Conservation (phyloP, 1,140 invertebrate genomes). For the Solenopsis fugax region DNA sequence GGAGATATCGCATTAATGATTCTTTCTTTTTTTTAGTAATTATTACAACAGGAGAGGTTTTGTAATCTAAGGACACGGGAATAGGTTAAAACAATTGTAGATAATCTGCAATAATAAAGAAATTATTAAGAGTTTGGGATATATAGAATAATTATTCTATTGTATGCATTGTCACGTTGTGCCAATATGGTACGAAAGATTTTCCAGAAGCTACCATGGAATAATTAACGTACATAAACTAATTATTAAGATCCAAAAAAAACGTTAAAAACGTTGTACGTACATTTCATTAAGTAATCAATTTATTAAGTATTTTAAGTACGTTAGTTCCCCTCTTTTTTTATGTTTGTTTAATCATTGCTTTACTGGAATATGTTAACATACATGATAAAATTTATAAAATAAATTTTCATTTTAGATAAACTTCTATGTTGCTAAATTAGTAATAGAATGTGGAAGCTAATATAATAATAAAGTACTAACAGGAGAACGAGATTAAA, state of each 20-base stretch:
- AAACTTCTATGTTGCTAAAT: neutral
- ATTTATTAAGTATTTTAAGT: neutral
- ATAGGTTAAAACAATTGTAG: slow-evolving; percentile 70
- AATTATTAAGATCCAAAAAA: slow-evolving; percentile 7
- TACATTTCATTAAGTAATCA: slow-evolving; percentile 30
- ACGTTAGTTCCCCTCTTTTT: neutral
- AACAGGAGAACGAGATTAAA: neutral
- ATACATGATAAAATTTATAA: slow-evolving; percentile 16
- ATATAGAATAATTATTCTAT: slow-evolving; percentile 52
- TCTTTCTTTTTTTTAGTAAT: slow-evolving; percentile 23
- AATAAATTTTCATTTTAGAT: slow-evolving; percentile 31
- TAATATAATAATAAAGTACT: slow-evolving; percentile 25
- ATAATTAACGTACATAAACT: slow-evolving; percentile 32
- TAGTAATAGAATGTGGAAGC: neutral
- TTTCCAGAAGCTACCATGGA: slow-evolving; percentile 5
- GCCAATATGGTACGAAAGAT: neutral
- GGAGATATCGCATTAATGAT: neutral
- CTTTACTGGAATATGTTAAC: slow-evolving; percentile 12
- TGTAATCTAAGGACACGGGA: slow-evolving; percentile 50
- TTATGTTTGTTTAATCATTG: slow-evolving; percentile 4
- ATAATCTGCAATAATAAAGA: slow-evolving; percentile 74
- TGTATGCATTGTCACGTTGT: slow-evolving; percentile 37
- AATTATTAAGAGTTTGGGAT: slow-evolving; percentile 65
- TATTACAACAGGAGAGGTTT: slow-evolving; percentile 17
- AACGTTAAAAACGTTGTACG: neutral